Evolutionary conservation across 2,113 vertebrate genomes (phyloP), one percentile per base, ranked within the genome.

Genomic region (Chlorodrepanis virens): DNA sequence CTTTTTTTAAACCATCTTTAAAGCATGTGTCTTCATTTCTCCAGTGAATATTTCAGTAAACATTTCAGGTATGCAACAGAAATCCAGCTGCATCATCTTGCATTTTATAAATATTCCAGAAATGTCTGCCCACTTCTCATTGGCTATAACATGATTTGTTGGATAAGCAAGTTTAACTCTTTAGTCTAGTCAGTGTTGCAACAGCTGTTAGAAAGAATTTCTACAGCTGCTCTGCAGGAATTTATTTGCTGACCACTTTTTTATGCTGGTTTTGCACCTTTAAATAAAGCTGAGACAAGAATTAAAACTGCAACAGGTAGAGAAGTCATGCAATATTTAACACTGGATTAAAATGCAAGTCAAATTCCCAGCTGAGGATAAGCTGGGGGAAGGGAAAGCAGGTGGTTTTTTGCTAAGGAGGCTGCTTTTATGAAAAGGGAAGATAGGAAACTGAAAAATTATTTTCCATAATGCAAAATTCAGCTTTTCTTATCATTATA

Each of bases 141-240:
- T 65, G 83, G 88, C 78, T 95, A 44, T 70, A 96, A 94, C 21
- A 92, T 47, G 72, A 96, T 81, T 96, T 94, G 94, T 71, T 92
- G 87, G 84, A 71, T 93, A 96, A 96, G 94, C 96, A 96, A 96
- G 74, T 95, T 96, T 89, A 97, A 97, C 86, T 97, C 93, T 92
- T 91, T 27, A 67, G 91, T 89, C 83, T 35, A 69, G 89, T 87
- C 83, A 93, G 90, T 83, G 84, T 92, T 96, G 93, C 37, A 97
- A 95, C 97, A 98, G 97, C 96, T 98, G 98, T 97, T 97, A 93
- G 89, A 94, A 53, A 96, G 83, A 97, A 97, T 91, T 97, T 91
- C 93, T 78, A 95, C 98, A 98, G 97, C 93, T 98, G 98, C 90
- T 98, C 94, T 89, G 45, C 60, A 97, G 89, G 96, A 98, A 98